Evolutionary conservation across 2,888 invertebrate species (phyloP), one percentile per base, ranked within the genome.

Genomic region (Tortrix viridana): DNA sequence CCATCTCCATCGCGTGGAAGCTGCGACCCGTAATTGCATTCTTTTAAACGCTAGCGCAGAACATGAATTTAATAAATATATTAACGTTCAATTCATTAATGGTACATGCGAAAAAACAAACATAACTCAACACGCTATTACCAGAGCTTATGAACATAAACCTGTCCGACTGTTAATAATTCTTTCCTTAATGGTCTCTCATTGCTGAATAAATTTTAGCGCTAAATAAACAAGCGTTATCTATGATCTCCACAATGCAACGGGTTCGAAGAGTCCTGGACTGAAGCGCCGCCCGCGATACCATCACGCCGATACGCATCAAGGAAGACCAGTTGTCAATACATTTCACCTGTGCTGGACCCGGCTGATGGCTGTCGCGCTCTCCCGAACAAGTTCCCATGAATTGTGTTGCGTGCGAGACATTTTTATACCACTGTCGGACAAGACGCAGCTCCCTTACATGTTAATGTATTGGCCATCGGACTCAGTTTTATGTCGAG

Each of bases 281-380:
- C 89, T 87, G 86, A 88, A 89, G 87, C 86, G 89, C 89, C 89
- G 90, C 85, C 75, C 75, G 74, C 82, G 90, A 90, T 90, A 90
- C 84, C 86, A 91, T 90, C 91, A 89, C 88, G 75, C 87, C 86
- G 91, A 91, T 92, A 91, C 76, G 82, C 84, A 92, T 92, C 91
- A 89, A 90, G 91, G 91, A 91, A 91, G 91, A 89, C 91, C 87
- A 89, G 83, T 88, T 89, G 91, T 92, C 91, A 90, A 90, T 91
- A 90, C 90, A 88, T 86, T 87, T 90, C 90, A 91, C 89, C 86
- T 88, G 90, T 83, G 75, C 79, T 78, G 75, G 78, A 61, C 73
- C 68, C 70, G 81, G 85, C 84, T 88, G 89, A 89, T 86, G 88
- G 75, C 84, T 81, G 86, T 88, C 87, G 71, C 47, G 63, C 16